phyloP scores from a whole-genome alignment of 2,113 vertebrate genomes.

The Microcebus jonahi region DNA sequence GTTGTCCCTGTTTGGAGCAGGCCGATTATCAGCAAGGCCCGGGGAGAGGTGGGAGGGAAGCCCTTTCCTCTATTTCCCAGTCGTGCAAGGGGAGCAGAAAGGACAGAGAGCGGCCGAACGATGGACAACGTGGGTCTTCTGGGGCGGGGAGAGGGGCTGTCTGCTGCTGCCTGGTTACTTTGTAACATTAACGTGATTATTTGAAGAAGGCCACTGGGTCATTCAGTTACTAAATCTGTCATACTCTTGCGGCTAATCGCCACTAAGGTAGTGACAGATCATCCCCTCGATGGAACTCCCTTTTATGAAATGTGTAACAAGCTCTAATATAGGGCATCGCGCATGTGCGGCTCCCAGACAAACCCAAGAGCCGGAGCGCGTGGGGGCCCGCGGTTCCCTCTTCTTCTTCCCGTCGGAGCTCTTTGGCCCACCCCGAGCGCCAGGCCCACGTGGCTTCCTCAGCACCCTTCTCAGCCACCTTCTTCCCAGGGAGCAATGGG shows the following conservation, averaged over 20 bases:
- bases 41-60: background rate
- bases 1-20: background rate
- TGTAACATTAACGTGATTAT: constrained; percentile 12
- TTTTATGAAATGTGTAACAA: background rate
- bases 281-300: constrained; percentile 27
- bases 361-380: background rate
- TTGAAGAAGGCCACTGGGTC: constrained; percentile 31
- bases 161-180: constrained; percentile 13
- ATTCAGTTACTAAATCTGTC: background rate
- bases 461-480: background rate
- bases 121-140: background rate
- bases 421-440: background rate
- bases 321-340: background rate
- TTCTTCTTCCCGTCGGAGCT: rapidly evolving
- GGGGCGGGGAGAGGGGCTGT: background rate
- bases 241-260: background rate
- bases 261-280: background rate
- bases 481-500: background rate
- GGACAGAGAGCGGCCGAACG: background rate
- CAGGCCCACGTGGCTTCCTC: background rate
- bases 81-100: background rate
- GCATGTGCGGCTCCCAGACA: background rate
- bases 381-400: background rate
- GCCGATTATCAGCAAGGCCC: background rate
- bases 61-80: background rate